phyloP scores from a whole-genome alignment of 2,113 vertebrate species.

The Pseudonaja textilis region DNA sequence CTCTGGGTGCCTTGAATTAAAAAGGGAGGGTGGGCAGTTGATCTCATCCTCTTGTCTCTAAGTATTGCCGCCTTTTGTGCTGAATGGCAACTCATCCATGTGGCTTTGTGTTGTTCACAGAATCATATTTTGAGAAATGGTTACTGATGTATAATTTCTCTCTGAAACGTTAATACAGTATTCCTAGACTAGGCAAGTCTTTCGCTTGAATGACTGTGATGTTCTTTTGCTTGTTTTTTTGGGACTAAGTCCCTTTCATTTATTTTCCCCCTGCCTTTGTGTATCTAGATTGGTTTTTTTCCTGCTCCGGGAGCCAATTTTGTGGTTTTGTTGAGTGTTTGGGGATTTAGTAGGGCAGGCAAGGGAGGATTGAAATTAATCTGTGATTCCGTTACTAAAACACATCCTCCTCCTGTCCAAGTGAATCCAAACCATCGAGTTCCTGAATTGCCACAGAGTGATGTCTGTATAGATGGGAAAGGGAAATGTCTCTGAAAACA shows the following conservation, averaged over 20 bases:
- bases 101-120: neutral
- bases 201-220: neutral
- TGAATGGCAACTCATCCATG: slow-evolving; percentile 11
- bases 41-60: neutral
- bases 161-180: neutral
- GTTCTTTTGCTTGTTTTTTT: neutral
- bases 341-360: neutral
- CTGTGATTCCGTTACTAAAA: neutral
- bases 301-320: neutral
- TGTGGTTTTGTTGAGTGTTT: neutral
- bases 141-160: neutral
- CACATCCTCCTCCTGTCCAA: neutral
- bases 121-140: neutral
- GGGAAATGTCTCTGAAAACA: neutral
- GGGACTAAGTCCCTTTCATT: too few species aligned
- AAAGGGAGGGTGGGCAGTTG: neutral
- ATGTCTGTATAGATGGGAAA: neutral
- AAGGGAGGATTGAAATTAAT: neutral
- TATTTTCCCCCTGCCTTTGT: neutral
- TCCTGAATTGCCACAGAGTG: neutral
- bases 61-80: neutral
- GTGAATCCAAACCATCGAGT: neutral
- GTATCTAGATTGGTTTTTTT: slow-evolving; percentile 6
- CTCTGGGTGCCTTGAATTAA: neutral
- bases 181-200: neutral